phyloP scores from a whole-genome alignment of 2,797 vertebrate species.

The Chaetophractus vellerosus region DNA sequence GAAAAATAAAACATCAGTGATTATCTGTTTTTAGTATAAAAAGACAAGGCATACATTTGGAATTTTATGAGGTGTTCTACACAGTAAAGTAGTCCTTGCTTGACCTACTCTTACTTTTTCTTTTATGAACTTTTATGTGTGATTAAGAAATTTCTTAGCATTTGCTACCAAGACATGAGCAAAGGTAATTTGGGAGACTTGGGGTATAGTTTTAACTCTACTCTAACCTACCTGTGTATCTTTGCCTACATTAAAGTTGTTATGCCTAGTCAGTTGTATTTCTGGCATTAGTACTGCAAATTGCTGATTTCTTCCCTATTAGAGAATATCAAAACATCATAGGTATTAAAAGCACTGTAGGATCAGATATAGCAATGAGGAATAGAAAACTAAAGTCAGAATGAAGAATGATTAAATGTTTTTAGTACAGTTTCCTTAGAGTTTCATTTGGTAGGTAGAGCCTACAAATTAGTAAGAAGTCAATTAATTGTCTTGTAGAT shows the following conservation, averaged over 20 bases:
- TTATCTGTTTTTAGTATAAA: background rate
- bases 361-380: background rate
- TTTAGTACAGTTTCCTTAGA: background rate
- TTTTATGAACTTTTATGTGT: background rate
- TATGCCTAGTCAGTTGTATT: background rate
- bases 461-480: background rate
- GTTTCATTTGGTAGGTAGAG: background rate
- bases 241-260: background rate
- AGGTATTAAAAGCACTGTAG: background rate
- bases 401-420: background rate
- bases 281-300: background rate
- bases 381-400: constrained; percentile 28
- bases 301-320: background rate
- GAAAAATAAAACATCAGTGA: background rate
- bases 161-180: background rate
- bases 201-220: background rate
- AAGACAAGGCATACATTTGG: background rate
- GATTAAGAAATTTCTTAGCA: constrained; percentile 9
- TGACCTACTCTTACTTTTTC: background rate
- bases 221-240: background rate
- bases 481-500: background rate
- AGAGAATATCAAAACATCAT: background rate
- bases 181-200: background rate
- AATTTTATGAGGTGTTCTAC: background rate
- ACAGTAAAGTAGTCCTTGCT: background rate